A percentile compares a stretch with the other conserved stretches of the same genome.
phyloP scores from a whole-genome alignment of 2,888 invertebrate genomes.

The Notodonta dromedarius region DNA sequence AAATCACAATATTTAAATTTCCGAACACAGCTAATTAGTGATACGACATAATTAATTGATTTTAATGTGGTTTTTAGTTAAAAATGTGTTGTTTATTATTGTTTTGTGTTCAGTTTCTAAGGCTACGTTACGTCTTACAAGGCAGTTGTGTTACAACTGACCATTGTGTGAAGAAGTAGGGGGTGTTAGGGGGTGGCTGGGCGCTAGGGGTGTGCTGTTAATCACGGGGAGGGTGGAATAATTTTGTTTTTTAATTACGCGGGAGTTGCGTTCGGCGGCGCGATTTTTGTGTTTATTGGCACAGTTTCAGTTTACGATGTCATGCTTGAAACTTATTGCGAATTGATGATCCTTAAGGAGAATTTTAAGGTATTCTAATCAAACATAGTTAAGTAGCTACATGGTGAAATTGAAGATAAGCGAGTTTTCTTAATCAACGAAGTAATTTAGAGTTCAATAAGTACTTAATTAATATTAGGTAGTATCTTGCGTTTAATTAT shows the following conservation, averaged over 20 bases:
- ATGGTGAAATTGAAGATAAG: too few relatives aligned
- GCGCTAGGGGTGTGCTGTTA: slow-evolving; percentile 59
- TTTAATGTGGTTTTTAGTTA: slow-evolving; percentile 25
- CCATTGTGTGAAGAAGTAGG: slow-evolving; percentile 73
- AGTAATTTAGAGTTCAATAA: too few relatives aligned
- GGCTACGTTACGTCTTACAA: slow-evolving; percentile 73
- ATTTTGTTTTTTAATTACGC: slow-evolving; percentile 81
- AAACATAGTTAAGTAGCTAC: too few relatives aligned
- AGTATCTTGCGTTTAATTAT: too few relatives aligned
- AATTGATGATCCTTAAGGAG: too few relatives aligned
- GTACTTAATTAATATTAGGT: too few relatives aligned
- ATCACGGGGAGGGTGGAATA: slow-evolving; percentile 77
- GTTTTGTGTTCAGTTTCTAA: slow-evolving; percentile 79
- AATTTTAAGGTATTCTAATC: too few relatives aligned
- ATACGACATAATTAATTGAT: slow-evolving; percentile 5
- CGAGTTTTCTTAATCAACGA: too few relatives aligned
- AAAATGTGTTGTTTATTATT: slow-evolving; percentile 74
- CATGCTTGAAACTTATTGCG: slow-evolving; percentile 37
- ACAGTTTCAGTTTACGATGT: slow-evolving; percentile 51
- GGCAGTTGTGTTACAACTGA: slow-evolving; percentile 75
- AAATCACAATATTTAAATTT: slow-evolving; percentile 19
- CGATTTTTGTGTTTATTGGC: slow-evolving; percentile 57
- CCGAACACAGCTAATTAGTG: neutral
- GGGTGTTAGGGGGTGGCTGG: slow-evolving; percentile 50
- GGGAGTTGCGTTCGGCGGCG: slow-evolving; percentile 69